These are phyloP conservation scores for Progne subis DNA, from an alignment of 2,113 vertebrate genomes.

Conservation along the genomic window DNA sequence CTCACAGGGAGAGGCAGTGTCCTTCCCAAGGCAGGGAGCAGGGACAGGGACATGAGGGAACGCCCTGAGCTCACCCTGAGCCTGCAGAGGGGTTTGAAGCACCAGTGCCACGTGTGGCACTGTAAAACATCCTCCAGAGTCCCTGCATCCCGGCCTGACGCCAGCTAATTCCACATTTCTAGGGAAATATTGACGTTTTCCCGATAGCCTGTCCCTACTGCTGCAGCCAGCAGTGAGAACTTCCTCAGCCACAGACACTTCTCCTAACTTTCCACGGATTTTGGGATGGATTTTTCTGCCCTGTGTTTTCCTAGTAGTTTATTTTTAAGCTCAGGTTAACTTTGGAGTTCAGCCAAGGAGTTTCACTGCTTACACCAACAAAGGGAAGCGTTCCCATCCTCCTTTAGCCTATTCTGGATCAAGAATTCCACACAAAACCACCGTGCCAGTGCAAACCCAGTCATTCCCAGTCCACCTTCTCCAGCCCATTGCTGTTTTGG, in stretches of 20 bases:
- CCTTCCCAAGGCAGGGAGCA: neutral
- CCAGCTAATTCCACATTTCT: neutral
- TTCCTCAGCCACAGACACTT: neutral
- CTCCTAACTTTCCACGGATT: neutral
- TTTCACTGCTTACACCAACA: neutral
- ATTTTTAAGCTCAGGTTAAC: neutral
- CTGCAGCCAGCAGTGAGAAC: neutral
- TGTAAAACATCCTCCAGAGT: neutral
- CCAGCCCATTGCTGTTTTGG: neutral
- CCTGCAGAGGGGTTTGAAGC: neutral
- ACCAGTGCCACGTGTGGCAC: accelerated
- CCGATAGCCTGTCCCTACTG: neutral
- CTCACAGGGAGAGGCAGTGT: neutral
- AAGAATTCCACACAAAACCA: neutral
- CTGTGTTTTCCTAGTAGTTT: neutral
- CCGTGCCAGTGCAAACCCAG: neutral
- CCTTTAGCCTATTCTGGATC: neutral
- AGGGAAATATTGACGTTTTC: neutral
- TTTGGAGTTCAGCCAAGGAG: neutral
- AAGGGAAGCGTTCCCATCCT: neutral
- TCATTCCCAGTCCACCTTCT: neutral
- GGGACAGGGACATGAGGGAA: neutral
- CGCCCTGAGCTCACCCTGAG: neutral
- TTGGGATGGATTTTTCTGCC: neutral
- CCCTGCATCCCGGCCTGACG: neutral